Percentiles rank a stretch among this genome's conserved stretches.
Conservation (phyloP, 2,888 invertebrate species). For the Crossocerus cetratus region DNA sequence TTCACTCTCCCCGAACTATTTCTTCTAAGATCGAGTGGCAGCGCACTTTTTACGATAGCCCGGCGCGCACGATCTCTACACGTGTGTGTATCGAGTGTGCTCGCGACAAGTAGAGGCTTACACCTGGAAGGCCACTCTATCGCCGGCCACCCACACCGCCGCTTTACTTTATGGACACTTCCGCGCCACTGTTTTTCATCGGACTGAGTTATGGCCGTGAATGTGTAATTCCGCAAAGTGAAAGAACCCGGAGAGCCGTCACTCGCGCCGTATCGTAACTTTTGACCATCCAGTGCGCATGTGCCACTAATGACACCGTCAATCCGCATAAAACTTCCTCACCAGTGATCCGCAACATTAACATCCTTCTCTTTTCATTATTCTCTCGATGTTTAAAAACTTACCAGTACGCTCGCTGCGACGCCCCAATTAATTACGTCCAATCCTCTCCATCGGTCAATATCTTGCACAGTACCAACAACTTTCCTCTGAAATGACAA, state of each 20-base stretch:
- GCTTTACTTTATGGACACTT: conserved; percentile 21
- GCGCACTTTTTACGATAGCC: conserved; percentile 33
- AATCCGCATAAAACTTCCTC: background rate
- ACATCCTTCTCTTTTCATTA: no score
- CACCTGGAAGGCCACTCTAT: conserved; percentile 15
- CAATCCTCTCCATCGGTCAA: no score
- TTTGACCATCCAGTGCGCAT: background rate
- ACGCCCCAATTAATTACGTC: no score
- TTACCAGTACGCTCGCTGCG: no score
- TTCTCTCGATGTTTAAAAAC: no score
- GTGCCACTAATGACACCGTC: background rate
- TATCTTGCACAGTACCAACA: no score
- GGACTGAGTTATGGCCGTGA: conserved; percentile 7
- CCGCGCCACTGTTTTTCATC: conserved; percentile 12
- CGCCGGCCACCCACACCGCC: conserved; percentile 9
- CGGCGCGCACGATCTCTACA: conserved; percentile 22
- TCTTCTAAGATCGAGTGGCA: conserved; percentile 38
- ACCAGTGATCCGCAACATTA: background rate
- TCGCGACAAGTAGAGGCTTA: conserved; percentile 7
- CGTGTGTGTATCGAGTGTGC: background rate
- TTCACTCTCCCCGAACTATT: conserved; percentile 38
- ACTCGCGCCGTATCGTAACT: background rate
- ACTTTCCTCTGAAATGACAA: background rate
- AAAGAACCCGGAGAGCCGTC: background rate
- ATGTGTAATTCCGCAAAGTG: background rate